phyloP scores from a whole-genome alignment of 2,113 vertebrate species.

The Riparia riparia region DNA sequence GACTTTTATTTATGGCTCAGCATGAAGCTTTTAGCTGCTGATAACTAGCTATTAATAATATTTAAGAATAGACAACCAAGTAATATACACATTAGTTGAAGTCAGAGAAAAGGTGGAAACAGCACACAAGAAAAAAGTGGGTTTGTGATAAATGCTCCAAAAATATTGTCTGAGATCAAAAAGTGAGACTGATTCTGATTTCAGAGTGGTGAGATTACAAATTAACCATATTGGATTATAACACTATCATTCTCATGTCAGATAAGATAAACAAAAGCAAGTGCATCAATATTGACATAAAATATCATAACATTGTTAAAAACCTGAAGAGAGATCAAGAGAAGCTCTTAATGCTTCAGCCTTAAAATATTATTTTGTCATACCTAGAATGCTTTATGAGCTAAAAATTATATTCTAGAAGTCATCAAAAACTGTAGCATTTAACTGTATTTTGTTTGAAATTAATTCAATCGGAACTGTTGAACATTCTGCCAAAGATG shows the following conservation, averaged over 20 bases:
- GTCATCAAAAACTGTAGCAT: neutral
- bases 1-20: conserved; percentile 11
- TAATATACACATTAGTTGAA: neutral
- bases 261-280: neutral
- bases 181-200: neutral
- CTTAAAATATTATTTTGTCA: neutral
- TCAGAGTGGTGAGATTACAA: neutral
- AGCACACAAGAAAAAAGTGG: neutral
- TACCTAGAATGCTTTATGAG: neutral
- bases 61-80: conserved; percentile 1
- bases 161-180: neutral
- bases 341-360: neutral
- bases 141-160: neutral
- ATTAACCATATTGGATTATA: neutral
- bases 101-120: neutral
- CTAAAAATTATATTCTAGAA: neutral
- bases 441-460: neutral
- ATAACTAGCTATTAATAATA: conserved; percentile 44
- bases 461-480: neutral
- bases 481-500: neutral
- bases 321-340: neutral
- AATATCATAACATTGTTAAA: neutral
- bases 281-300: neutral
- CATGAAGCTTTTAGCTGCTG: conserved; percentile 27
- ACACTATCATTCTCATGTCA: neutral